Evolutionary conservation across 2,888 invertebrate species (phyloP).

Genomic region (Autographa gamma): DNA sequence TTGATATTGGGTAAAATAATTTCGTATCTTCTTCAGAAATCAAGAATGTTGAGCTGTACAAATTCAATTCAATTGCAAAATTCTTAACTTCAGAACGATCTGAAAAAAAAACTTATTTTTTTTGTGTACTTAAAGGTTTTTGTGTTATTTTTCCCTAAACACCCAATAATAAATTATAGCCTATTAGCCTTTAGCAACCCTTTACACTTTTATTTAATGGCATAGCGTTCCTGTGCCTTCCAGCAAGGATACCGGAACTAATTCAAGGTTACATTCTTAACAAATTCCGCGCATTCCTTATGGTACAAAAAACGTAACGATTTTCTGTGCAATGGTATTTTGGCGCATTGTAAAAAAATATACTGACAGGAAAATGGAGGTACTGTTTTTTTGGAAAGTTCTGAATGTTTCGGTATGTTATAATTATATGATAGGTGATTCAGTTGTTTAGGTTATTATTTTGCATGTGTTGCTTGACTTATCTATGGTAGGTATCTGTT

Average conservation of each 20-base stretch:
- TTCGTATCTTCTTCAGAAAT: no score
- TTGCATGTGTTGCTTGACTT: no score
- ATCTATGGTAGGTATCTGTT: no score
- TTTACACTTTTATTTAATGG: neutral
- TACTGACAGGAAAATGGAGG: no score
- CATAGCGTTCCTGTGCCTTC: neutral
- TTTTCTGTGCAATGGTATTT: neutral
- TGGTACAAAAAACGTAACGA: neutral
- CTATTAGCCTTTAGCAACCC: neutral
- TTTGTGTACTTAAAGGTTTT: neutral
- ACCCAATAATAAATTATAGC: conserved; percentile 4
- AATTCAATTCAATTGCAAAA: no score
- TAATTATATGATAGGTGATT: no score
- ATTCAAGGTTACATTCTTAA: conserved; percentile 5
- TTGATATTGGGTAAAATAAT: no score
- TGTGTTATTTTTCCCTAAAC: neutral
- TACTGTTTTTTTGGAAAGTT: no score
- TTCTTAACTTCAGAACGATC: neutral
- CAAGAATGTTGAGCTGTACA: no score
- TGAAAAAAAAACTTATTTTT: neutral
- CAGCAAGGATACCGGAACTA: neutral
- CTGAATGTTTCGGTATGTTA: no score
- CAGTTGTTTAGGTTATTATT: no score
- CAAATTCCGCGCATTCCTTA: neutral
- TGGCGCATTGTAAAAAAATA: neutral